phyloP scores from a whole-genome alignment of 2,888 invertebrate species.

The Notocelia uddmanniana region DNA sequence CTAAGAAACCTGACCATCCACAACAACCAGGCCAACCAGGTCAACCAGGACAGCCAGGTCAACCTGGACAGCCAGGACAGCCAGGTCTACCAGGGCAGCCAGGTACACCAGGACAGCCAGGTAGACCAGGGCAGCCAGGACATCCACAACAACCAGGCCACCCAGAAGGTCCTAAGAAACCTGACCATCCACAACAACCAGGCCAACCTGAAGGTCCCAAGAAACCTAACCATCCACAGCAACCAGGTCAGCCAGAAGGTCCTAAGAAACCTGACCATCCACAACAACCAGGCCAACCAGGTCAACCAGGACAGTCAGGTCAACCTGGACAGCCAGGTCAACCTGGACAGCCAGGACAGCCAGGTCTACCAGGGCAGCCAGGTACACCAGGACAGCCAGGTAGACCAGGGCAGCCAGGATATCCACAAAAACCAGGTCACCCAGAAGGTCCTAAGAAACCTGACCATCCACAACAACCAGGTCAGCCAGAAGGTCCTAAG shows the following conservation, averaged over 20 bases:
- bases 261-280: background rate
- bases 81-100: background rate
- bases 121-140: too few relatives aligned
- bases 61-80: background rate
- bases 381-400: background rate
- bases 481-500: background rate
- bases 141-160: too few relatives aligned
- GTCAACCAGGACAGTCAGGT: too few relatives aligned
- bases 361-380: too few relatives aligned
- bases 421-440: too few relatives aligned
- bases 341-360: background rate
- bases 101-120: too few relatives aligned
- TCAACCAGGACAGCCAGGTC: background rate
- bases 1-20: background rate
- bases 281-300: too few relatives aligned
- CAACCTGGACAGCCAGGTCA: too few relatives aligned
- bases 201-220: too few relatives aligned
- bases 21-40: background rate
- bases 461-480: background rate
- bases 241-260: background rate
- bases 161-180: background rate
- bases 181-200: too few relatives aligned
- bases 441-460: background rate
- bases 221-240: background rate
- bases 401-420: too few relatives aligned